These are phyloP conservation scores for Neodiprion virginianus DNA, from an alignment of 1,140 invertebrate species.

Conservation along the genomic window DNA sequence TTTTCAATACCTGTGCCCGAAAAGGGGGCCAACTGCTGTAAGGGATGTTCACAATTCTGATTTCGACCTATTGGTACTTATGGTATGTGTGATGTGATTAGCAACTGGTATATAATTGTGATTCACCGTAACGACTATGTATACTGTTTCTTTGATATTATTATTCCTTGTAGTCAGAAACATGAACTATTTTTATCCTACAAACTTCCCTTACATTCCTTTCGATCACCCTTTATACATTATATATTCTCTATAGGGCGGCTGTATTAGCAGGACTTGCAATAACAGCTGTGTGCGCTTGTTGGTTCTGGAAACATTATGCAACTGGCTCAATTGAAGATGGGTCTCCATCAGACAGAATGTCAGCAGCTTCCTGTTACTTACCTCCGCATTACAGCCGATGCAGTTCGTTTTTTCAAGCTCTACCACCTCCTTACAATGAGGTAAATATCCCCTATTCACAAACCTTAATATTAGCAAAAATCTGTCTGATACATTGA, in stretches of 20 bases:
- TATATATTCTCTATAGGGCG: slow-evolving; percentile 59
- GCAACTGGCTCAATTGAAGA: slow-evolving; percentile 49
- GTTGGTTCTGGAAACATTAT: slow-evolving; percentile 71
- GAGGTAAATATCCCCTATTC: slow-evolving; percentile 66
- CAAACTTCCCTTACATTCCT: no score
- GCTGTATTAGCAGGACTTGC: slow-evolving; percentile 65
- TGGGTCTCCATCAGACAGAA: slow-evolving; percentile 69
- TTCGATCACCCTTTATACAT: no score
- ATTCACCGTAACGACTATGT: background rate
- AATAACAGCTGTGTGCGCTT: slow-evolving; percentile 68
- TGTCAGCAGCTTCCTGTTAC: slow-evolving; percentile 77
- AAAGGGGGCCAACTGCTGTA: background rate
- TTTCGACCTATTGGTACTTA: slow-evolving; percentile 59
- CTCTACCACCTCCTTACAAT: slow-evolving; percentile 79
- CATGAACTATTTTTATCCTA: slow-evolving; percentile 2
- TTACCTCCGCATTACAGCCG: slow-evolving; percentile 79
- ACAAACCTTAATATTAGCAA: slow-evolving; percentile 23
- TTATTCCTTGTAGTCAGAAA: slow-evolving; percentile 13
- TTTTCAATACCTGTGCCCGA: background rate
- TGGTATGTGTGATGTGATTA: slow-evolving; percentile 43
- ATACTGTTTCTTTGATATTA: background rate
- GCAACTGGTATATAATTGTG: background rate
- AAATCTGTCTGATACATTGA: background rate
- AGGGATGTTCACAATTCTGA: slow-evolving; percentile 56
- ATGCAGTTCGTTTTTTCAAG: slow-evolving; percentile 79